These are phyloP conservation scores for Troides helena DNA, from an alignment of 2,888 invertebrate species.

Conservation along the genomic window DNA sequence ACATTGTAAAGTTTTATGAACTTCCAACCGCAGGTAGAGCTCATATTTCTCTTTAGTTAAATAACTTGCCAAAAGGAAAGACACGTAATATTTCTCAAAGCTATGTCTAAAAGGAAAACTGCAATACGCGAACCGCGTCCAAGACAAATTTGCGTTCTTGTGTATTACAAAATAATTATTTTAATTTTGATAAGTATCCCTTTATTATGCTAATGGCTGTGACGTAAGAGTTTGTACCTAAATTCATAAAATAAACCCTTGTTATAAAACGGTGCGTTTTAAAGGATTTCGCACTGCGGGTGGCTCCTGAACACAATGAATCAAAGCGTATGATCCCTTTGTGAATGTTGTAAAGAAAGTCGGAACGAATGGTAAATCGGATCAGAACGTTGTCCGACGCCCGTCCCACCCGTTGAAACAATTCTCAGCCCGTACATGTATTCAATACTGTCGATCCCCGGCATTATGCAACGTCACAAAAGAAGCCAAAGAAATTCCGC, in stretches of 20 bases:
- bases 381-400: slow-evolving; percentile 66
- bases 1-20: slow-evolving; percentile 71
- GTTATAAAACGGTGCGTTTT: slow-evolving; percentile 18
- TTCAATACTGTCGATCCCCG: slow-evolving; percentile 57
- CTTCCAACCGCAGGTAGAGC: slow-evolving; percentile 51
- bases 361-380: slow-evolving; percentile 75
- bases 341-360: slow-evolving; percentile 65
- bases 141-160: neutral
- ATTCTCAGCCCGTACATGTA: slow-evolving; percentile 58
- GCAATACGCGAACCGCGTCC: neutral
- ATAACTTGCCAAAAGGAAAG: slow-evolving; percentile 37
- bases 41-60: slow-evolving; percentile 50
- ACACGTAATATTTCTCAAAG: slow-evolving; percentile 10
- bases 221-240: neutral
- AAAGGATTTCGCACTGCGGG: slow-evolving; percentile 53
- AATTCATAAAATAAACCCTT: slow-evolving; percentile 12
- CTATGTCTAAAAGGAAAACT: neutral
- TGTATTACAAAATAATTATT: neutral
- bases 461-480: slow-evolving; percentile 74
- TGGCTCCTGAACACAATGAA: slow-evolving; percentile 48
- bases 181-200: neutral
- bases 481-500: slow-evolving; percentile 69
- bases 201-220: neutral
- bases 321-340: slow-evolving; percentile 48
- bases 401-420: slow-evolving; percentile 69